A percentile compares a stretch with the other conserved stretches of the same genome.
Conservation (phyloP, 1,140 invertebrate species). For the Neodiprion pinetum region DNA sequence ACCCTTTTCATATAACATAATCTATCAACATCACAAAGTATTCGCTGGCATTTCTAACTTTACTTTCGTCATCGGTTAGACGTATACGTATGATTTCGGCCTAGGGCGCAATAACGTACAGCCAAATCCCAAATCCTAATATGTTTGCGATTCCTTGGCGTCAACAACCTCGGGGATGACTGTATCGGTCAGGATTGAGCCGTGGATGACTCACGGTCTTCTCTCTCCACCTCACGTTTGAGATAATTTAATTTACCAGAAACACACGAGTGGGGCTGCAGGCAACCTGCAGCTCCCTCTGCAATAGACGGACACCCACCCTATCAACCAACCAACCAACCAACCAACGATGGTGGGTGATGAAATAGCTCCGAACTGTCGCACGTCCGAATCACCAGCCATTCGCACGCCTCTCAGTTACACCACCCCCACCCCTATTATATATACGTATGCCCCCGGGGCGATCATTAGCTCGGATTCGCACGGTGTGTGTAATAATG, state of each 20-base stretch:
- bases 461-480: not conserved
- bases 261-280: not conserved
- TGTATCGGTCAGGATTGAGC: not conserved
- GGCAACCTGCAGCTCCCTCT: not conserved
- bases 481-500: not conserved
- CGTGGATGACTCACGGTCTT: not conserved
- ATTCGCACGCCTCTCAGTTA: not conserved
- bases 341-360: too few relatives aligned
- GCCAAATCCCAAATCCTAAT: too few relatives aligned
- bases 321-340: too few relatives aligned
- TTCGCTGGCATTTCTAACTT: slow-evolving; percentile 1
- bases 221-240: not conserved
- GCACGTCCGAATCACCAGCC: not conserved
- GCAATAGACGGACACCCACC: too few relatives aligned
- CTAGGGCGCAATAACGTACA: too few relatives aligned
- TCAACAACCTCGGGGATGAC: slow-evolving; percentile 4
- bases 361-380: not conserved
- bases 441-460: not conserved
- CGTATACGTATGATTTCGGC: too few relatives aligned
- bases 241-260: slow-evolving; percentile 1
- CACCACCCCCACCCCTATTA: not conserved
- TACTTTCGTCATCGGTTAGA: too few relatives aligned
- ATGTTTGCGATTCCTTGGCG: not conserved
- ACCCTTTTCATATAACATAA: not conserved
- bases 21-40: slow-evolving; percentile 9